A percentile compares a stretch with the other conserved stretches of the same genome.
Conservation (phyloP, 2,888 invertebrate genomes). For the Hoplodrina ambigua region DNA sequence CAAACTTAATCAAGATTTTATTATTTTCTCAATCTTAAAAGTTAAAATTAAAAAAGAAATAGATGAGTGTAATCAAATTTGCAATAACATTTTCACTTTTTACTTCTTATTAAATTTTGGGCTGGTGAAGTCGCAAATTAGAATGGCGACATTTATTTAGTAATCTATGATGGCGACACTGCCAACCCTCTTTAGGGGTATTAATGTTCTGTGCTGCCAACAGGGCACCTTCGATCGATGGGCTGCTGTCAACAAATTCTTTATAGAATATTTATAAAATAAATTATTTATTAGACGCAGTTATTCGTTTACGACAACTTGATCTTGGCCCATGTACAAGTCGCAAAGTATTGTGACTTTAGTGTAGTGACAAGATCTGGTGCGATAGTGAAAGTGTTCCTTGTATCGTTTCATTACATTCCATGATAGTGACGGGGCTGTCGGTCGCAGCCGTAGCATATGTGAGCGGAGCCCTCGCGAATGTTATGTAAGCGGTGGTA, state of each 20-base stretch:
- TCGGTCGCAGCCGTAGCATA: slow-evolving; percentile 80
- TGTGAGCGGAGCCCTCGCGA: slow-evolving; percentile 78
- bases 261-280: slow-evolving; percentile 77
- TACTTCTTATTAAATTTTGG: background rate
- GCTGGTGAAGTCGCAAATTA: slow-evolving; percentile 27
- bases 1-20: too few relatives aligned
- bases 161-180: slow-evolving; percentile 77
- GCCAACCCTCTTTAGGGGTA: too few relatives aligned
- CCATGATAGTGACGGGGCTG: slow-evolving; percentile 84
- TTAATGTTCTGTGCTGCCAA: too few relatives aligned
- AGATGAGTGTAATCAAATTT: too few relatives aligned
- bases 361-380: slow-evolving; percentile 53
- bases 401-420: slow-evolving; percentile 72
- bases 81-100: background rate
- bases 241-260: slow-evolving; percentile 86
- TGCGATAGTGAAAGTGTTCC: slow-evolving; percentile 83
- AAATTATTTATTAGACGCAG: slow-evolving; percentile 65
- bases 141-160: slow-evolving; percentile 74
- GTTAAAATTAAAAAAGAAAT: too few relatives aligned
- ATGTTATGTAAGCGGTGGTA: slow-evolving; percentile 88
- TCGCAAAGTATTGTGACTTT: slow-evolving; percentile 40
- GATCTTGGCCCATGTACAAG: slow-evolving; percentile 35
- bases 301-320: slow-evolving; percentile 41
- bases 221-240: slow-evolving; percentile 91
- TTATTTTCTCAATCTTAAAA: too few relatives aligned